Evolutionary conservation across 2,888 invertebrate species (phyloP).

Genomic region (Dilophus febrilis): DNA sequence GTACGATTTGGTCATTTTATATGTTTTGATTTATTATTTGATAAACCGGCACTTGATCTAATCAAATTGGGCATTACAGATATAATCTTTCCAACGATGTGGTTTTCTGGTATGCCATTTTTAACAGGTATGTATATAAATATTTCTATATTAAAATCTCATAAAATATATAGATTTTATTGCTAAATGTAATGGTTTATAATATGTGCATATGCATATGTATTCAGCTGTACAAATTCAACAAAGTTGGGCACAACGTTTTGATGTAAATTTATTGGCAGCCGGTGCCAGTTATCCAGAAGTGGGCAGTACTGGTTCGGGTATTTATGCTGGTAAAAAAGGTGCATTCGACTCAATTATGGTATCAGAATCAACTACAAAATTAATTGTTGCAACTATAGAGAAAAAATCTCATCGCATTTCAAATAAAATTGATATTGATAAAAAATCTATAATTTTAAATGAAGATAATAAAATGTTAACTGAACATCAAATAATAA

Average conservation of each 20-base stretch:
- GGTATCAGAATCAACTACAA: constrained; percentile 15
- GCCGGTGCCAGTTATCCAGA: constrained; percentile 38
- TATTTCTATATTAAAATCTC: no score
- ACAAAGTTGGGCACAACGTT: constrained; percentile 40
- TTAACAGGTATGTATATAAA: constrained; percentile 30
- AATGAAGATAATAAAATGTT: background rate
- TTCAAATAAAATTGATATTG: background rate
- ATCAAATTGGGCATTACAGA: constrained; percentile 17
- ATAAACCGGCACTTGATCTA: constrained; percentile 43
- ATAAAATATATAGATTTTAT: no score
- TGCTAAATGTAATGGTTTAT: no score
- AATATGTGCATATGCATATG: no score
- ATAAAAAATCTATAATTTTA: background rate
- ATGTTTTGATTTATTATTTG: constrained; percentile 71
- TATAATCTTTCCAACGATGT: constrained; percentile 45
- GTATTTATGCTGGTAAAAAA: constrained; percentile 34
- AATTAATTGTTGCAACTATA: constrained; percentile 19
- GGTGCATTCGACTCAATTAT: constrained; percentile 22
- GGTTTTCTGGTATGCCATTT: constrained; percentile 68
- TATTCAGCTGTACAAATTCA: constrained; percentile 40
- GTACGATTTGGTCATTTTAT: constrained; percentile 63
- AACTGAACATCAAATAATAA: background rate
- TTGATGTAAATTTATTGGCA: constrained; percentile 40
- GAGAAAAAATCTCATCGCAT: constrained; percentile 15
- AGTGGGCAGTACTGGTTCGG: constrained; percentile 40